These are phyloP conservation scores for Hydrozoanthus gracilis DNA, from an alignment of 92 coral and sea anemone genomes.

Conservation along the genomic window DNA sequence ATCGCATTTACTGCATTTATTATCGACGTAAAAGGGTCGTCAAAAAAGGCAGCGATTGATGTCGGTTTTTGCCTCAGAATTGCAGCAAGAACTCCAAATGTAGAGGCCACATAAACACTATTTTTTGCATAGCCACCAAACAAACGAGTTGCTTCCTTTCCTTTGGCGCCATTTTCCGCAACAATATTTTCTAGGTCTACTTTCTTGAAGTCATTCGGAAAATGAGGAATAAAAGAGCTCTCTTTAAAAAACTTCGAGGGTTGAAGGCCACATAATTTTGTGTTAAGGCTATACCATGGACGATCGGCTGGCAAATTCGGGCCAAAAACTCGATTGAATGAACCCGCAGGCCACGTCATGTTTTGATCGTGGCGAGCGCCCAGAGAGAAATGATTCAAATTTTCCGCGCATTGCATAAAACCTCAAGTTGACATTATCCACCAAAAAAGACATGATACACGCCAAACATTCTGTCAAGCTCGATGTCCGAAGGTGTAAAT, in stretches of 20 bases:
- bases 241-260: conserved; percentile 29
- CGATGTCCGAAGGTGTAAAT: not conserved
- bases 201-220: conserved; percentile 18
- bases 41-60: not conserved
- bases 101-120: conserved; percentile 26
- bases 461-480: not conserved
- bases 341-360: not conserved
- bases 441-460: not conserved
- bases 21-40: not conserved
- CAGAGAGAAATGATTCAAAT: not conserved
- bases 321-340: conserved; percentile 30
- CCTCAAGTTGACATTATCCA: not conserved
- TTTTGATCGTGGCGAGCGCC: not conserved
- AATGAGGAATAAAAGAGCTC: not conserved
- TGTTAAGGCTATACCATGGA: conserved; percentile 7
- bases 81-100: conserved; percentile 26
- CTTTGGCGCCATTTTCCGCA: conserved; percentile 21
- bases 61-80: conserved; percentile 14
- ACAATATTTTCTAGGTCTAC: not conserved
- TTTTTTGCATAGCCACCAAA: conserved; percentile 14
- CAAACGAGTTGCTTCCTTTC: not conserved
- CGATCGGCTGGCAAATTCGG: not conserved
- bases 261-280: not conserved
- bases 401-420: conserved; percentile 13
- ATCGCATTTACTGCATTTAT: not conserved